Evolutionary conservation across 1,140 invertebrate genomes (phyloP), one percentile per base, ranked within the genome.

Genomic region (Procambarus clarkii): DNA sequence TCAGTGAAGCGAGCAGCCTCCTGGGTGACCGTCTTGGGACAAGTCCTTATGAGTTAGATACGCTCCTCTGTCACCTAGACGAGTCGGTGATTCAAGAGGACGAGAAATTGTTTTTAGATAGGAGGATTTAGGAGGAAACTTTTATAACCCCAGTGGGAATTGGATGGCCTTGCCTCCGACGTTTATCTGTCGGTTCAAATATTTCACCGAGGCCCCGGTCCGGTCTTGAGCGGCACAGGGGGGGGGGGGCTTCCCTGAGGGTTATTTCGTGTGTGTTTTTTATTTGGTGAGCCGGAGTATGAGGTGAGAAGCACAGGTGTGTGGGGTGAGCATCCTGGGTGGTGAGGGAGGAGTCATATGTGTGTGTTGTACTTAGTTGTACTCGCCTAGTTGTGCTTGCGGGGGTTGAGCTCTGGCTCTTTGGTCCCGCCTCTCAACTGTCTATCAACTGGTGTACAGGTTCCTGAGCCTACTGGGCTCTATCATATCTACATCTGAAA

Each of bases 21-120:
- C 13, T 11, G 13, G 60, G 60, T 4, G 11, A 64, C 60, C 18
- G 18, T 54, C 60, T 15, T 3, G 4, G 60, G 60, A 64, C 2
- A 64, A 64, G 11, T 15, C 60, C 18, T 15, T 18, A 64, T 18
- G 60, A 64, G 60, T 64, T 3, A 64, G 60, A 64, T 64, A 64
- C 60, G 60, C 9, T 4, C 60, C 13, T 64, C 13, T 21, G 60
- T 64, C 60, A 64, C 15, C 60, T 15, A 21, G 60, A 64, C 60
- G 60, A 64, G 60, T 15, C 60, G 13, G 60, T 3, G 60, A 64
- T 13, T 18, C 60, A 21, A 11, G 60, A 64, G 60, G 18, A 64
- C n/a, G 76, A 77, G 34, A 77, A 77, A 77, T 77, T 77, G 76
- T 77, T 77, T 77, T 46, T 46, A 77, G 76, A 77, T 77, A 77